Percentiles rank a stretch among this genome's conserved stretches.
These are phyloP conservation scores for Illadopsis cleaveri DNA, from an alignment of 2,113 vertebrate species.

Conservation along the genomic window DNA sequence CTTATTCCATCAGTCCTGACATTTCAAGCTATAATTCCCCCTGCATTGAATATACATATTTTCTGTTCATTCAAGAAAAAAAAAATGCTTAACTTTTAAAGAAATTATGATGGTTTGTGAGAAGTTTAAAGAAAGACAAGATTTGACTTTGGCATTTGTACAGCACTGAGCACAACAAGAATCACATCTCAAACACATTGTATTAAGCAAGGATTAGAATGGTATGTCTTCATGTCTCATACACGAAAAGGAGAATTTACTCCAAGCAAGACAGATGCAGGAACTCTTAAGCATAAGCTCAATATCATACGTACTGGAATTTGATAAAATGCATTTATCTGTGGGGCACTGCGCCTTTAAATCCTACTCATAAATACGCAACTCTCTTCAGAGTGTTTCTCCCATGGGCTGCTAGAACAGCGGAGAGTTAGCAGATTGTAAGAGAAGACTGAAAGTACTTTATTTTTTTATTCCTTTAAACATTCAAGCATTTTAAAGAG, in stretches of 20 bases:
- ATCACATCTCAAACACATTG: background rate
- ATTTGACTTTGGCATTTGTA: background rate
- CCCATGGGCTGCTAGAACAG: background rate
- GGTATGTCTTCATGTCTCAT: background rate
- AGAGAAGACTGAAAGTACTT: background rate
- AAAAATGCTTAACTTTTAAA: background rate
- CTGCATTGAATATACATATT: slow-evolving; percentile 33
- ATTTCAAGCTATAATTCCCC: slow-evolving; percentile 31
- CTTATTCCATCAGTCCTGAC: slow-evolving; percentile 33
- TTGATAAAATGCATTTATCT: slow-evolving; percentile 5
- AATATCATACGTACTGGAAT: background rate
- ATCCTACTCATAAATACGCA: background rate
- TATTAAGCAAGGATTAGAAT: background rate
- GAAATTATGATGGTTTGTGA: background rate
- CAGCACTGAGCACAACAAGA: background rate
- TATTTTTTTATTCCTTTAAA: background rate
- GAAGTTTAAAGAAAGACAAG: slow-evolving; percentile 4
- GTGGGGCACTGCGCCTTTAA: background rate
- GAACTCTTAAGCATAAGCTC: background rate
- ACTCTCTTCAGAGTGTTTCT: background rate
- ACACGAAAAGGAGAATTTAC: background rate
- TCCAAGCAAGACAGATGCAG: background rate
- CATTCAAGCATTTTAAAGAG: background rate
- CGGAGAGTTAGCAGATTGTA: background rate
- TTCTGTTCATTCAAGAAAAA: background rate